Evolutionary conservation across 2,888 invertebrate species (phyloP).

Genomic region (Willowsia nigromaculata): DNA sequence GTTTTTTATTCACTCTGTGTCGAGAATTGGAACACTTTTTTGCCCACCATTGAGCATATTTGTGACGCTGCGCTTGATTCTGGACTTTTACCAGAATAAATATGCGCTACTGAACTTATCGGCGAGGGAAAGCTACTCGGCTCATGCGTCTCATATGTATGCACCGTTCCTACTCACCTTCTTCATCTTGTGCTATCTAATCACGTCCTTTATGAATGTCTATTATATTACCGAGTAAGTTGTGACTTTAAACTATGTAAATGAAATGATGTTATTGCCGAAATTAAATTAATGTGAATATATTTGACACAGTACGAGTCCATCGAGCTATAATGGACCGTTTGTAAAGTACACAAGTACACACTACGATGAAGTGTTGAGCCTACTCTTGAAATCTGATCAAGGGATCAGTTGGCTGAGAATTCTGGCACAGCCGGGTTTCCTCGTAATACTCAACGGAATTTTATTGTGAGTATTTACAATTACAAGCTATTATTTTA

Average conservation of each 20-base stretch:
- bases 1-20: constrained; percentile 34
- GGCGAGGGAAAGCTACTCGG: constrained; percentile 24
- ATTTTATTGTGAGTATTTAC: not conserved
- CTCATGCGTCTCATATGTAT: not conserved
- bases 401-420: not conserved
- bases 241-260: not conserved
- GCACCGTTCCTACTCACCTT: constrained; percentile 36
- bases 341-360: not conserved
- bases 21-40: constrained; percentile 17
- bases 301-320: not conserved
- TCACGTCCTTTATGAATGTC: constrained; percentile 27
- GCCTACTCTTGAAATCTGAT: not conserved
- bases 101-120: constrained; percentile 28
- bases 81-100: constrained; percentile 45
- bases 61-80: constrained; percentile 25
- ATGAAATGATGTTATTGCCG: not conserved
- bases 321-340: not conserved
- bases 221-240: constrained; percentile 49
- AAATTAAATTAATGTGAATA: not conserved
- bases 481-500: not conserved
- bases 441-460: not conserved
- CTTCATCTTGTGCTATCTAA: constrained; percentile 40
- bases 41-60: constrained; percentile 47
- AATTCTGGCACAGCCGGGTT: not conserved
- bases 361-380: not conserved